Evolutionary conservation across 1,140 invertebrate species (phyloP), one percentile per base, ranked within the genome.

Genomic region (Eueides isabella): DNA sequence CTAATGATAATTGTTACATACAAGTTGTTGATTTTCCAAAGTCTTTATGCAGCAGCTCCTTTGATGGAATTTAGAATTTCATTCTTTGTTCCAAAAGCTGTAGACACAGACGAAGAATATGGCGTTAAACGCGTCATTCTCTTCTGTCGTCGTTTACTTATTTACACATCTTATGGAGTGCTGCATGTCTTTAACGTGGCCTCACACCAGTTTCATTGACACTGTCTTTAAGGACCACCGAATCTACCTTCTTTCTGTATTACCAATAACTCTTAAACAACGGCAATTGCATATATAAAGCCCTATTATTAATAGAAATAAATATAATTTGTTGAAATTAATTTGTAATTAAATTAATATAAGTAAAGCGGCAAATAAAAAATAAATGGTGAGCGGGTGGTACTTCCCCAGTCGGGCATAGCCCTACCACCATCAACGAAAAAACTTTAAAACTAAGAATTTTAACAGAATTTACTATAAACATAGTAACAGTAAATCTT

Each of bases 361-460:
- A 55, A 23, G 9, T 23, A 26, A 55, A 23, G 6, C 48, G 26
- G 48, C 48, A 55, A 55, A 26, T 55, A n/a, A 55, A 55, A 55
- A 55, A 23, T 55, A 55, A 23, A 4, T 2, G 48, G 48, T 55
- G 48, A 55, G 44, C 44, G 19, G 44, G 44, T 48, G 44, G 44
- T 48, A 48, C 44, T 48, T 23, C 44, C 19, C 44, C 44, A 55
- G 48, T 55, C 48, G 48, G 48, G 19, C 48, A 23, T 11, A 44
- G 19, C 19, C 48, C 48, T 55, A 55, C 48, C 48, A 55, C 48
- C 48, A 23, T 55, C 19, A 26, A 55, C 2, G 11, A 55, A 55
- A 26, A 48, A 26, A 11, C 5, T 4, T 26, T 26, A 55, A 23
- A 38, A 7, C n/a, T n/a, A n/a, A n/a, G n/a, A 38, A 44, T 2